Base-by-base conservation (phyloP, 2,797 vertebrate genomes). In the Heteromormyrus szaboi region DNA sequence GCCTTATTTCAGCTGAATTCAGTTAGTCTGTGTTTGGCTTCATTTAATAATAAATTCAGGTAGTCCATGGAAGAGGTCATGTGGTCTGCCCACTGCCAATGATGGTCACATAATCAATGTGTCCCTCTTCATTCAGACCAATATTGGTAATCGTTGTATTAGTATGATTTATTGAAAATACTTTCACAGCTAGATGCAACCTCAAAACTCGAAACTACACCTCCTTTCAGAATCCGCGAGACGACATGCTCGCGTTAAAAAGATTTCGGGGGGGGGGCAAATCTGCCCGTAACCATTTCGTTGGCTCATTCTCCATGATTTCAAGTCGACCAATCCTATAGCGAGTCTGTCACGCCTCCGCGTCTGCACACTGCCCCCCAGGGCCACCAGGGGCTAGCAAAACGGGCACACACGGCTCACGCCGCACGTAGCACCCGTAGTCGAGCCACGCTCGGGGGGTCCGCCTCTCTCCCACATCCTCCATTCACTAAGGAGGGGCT, bases 371-470 rank as follows among this genome's bases (percentile, higher is more conserved):
- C 85, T 65, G 68, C 59, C 88, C 85, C 89, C 90, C 88, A 51
- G 68, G 68, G 72, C 88, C 79, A 89, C 90, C 88, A 46, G 84
- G 81, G 54, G 86, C 37, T 88, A 79, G 89, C 41, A 65, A 84
- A 56, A 76, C 51, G 84, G 89, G 83, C 22, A 76, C 50, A 41
- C 90, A 91, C 89, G 89, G 83, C 65, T 83, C 17, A 25, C n/a
- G 41, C 54, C 29, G 90, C 91, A 93, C 90, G 89, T 91, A 93
- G 88, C 87, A 65, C 87, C 89, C 86, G 62, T 37, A 87, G 81
- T 83, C 46, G 54, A 85, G 59, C 68, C 37, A 50, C 87, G 68
- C 89, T 88, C 89, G 85, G 86, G 62, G 87, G 87, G 79, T 90
- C 88, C 90, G 54, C 89, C 41, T 29, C 41, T 62, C 89, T 88